These are phyloP conservation scores for Leptinotarsa juncta DNA, from an alignment of 2,888 invertebrate genomes.

Conservation along the genomic window DNA sequence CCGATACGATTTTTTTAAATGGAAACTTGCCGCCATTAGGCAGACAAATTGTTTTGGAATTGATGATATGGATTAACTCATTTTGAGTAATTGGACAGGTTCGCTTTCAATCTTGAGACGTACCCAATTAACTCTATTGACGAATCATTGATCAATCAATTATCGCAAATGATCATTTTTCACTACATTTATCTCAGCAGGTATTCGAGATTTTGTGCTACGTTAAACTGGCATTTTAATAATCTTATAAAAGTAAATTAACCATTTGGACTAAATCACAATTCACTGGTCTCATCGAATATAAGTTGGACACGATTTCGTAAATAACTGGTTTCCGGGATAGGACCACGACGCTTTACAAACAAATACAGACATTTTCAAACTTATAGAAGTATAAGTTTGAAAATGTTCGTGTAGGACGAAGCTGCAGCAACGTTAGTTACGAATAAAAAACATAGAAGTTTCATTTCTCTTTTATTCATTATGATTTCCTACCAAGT, in stretches of 20 bases:
- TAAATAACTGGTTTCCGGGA: too few species aligned
- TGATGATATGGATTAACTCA: neutral
- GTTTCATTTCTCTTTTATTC: too few species aligned
- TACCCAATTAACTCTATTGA: neutral
- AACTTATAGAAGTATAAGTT: too few species aligned
- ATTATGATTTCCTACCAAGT: too few species aligned
- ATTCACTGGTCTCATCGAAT: too few species aligned
- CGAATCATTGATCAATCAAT: neutral
- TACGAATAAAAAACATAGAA: too few species aligned
- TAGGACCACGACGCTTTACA: too few species aligned
- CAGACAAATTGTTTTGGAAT: neutral
- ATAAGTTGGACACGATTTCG: too few species aligned
- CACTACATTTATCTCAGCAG: neutral
- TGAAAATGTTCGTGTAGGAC: too few species aligned
- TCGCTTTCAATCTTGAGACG: neutral
- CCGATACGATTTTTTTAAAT: neutral
- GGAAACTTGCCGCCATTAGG: neutral
- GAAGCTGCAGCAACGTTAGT: too few species aligned
- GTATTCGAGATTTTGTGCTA: neutral
- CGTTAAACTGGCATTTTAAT: neutral
- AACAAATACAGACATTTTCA: too few species aligned
- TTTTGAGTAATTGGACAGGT: slow-evolving; percentile 5
- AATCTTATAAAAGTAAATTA: neutral
- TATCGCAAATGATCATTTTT: neutral
- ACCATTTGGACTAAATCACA: too few species aligned